Conservation (phyloP, 2,797 vertebrate species). For the Scolopax rusticola region DNA sequence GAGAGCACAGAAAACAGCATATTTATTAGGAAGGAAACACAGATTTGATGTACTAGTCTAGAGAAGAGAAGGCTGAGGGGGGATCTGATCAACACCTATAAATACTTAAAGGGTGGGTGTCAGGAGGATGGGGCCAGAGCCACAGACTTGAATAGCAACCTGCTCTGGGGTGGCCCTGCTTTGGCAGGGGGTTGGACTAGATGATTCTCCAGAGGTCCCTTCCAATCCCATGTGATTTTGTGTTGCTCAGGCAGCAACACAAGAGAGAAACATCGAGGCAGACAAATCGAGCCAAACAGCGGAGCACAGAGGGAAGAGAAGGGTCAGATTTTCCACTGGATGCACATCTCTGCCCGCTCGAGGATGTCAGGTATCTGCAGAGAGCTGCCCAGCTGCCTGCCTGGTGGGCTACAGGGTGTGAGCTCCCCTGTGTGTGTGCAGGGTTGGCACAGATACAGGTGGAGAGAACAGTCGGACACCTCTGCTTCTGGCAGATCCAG, state of each 20-base stretch:
- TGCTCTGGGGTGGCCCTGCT: no score
- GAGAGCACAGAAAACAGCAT: neutral
- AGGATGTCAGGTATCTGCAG: neutral
- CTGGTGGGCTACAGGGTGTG: neutral
- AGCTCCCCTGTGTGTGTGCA: neutral
- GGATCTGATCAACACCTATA: no score
- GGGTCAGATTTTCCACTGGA: conserved; percentile 36
- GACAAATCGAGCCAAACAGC: neutral
- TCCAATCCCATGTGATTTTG: no score
- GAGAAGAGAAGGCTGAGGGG: no score
- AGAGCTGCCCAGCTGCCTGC: neutral
- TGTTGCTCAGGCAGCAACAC: neutral
- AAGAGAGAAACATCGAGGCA: neutral
- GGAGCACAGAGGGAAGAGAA: neutral
- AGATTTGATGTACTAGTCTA: neutral
- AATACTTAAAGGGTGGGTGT: no score
- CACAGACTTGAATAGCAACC: no score
- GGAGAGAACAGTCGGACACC: neutral
- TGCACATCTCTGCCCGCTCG: neutral
- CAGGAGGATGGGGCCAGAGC: no score
- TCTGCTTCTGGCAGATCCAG: neutral
- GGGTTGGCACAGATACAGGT: neutral
- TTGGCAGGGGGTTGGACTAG: no score
- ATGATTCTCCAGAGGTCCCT: no score
- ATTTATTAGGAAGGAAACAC: neutral